A percentile compares a stretch with the other conserved stretches of the same genome.
Conservation (phyloP, 1,140 invertebrate species). For the Nylanderia fulva region DNA sequence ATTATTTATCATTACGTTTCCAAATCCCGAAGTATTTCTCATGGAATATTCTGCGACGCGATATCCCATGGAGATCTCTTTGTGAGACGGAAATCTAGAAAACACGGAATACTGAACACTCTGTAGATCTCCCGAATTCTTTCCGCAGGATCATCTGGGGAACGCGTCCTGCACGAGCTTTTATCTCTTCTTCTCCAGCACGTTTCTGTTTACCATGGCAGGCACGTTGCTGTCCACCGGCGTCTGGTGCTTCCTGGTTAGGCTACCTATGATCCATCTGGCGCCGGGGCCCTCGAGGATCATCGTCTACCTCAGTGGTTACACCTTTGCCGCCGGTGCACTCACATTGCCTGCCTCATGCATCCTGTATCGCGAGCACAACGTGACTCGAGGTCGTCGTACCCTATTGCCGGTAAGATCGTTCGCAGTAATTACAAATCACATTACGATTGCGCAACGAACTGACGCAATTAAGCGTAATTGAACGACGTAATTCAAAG, state of each 20-base stretch:
- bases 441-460: slow-evolving; percentile 35
- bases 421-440: slow-evolving; percentile 55
- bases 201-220: slow-evolving; percentile 68
- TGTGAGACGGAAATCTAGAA: slow-evolving; percentile 21
- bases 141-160: slow-evolving; percentile 31
- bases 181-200: slow-evolving; percentile 65
- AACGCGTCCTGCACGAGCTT: slow-evolving; percentile 31
- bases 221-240: slow-evolving; percentile 66
- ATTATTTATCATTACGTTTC: slow-evolving; percentile 8
- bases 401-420: slow-evolving; percentile 64
- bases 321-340: slow-evolving; percentile 63
- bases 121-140: slow-evolving; percentile 43
- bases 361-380: slow-evolving; percentile 73
- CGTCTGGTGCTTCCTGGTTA: slow-evolving; percentile 67
- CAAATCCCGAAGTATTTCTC: slow-evolving; percentile 12
- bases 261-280: slow-evolving; percentile 74
- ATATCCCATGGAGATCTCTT: slow-evolving; percentile 17
- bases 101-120: slow-evolving; percentile 25
- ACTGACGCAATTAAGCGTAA: slow-evolving; percentile 11
- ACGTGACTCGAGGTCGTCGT: slow-evolving; percentile 59
- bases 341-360: slow-evolving; percentile 75
- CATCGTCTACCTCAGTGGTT: slow-evolving; percentile 69
- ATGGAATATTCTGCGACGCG: neutral
- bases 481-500: slow-evolving; percentile 51
- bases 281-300: slow-evolving; percentile 66